Evolutionary conservation across 2,113 vertebrate species (phyloP), one percentile per base, ranked within the genome.

Genomic region (Connochaetes taurinus): DNA sequence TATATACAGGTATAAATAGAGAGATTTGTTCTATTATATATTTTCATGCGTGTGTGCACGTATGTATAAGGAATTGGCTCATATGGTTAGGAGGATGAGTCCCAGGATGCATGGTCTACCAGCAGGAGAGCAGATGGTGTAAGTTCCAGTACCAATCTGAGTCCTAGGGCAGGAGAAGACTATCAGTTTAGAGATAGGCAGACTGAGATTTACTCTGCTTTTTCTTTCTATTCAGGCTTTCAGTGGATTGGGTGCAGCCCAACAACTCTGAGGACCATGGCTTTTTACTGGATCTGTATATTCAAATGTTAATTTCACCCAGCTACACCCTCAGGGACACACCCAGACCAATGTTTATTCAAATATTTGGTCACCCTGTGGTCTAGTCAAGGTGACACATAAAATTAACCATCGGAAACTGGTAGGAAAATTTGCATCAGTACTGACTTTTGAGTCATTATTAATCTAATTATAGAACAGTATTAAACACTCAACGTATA

Each of bases 41-140:
- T 36, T 71, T 67, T 36, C 8, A 19, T 67, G 60, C 2, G 0
- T 64, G 60, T 7, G 16, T 17, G 15, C 1, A 0, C 4, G 0
- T 74, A 25, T 74, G 45, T 47, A 87, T 60, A 40, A 60, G 71
- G 17, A 88, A 53, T 67, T 89, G 31, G 47, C 25, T 67, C 11
- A 19, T 33, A 14, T 17, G 10, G 27, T 87, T 81, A 45, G 14
- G 36, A 55, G 33, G 21, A 6, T 36, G 9, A 36, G 14, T 29
- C 74, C 47, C 27, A 64, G 71, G 36, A 88, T n/a, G n/a, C 60
- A n/a, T 17, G 12, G 27, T 62, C 81, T 45, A 53, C 50, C 31
- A 45, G 62, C 57, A 81, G n/a, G 47, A 94, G 29, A 88, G n/a
- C 57, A 33, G 36, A 67, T 55, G 36, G 10, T 45, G 1, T 67